These are phyloP conservation scores for Beris chalybata DNA, from an alignment of 2,888 invertebrate species.

Conservation along the genomic window DNA sequence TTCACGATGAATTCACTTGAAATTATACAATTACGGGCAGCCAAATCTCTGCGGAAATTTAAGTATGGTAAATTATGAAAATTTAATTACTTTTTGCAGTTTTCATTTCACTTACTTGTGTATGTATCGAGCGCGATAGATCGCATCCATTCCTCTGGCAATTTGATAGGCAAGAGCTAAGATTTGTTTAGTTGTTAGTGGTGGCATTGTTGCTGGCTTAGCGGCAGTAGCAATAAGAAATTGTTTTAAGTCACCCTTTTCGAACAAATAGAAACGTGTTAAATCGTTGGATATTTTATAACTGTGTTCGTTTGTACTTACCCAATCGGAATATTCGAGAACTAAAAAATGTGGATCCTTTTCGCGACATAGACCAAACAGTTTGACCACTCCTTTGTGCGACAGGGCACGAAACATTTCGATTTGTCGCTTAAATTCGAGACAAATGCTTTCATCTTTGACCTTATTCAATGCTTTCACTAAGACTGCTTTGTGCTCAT, in stretches of 20 bases:
- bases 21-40: slow-evolving; percentile 88
- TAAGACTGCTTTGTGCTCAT: slow-evolving; percentile 60
- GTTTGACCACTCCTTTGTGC: slow-evolving; percentile 77
- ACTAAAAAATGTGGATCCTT: slow-evolving; percentile 87
- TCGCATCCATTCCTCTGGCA: slow-evolving; percentile 78
- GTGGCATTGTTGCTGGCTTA: slow-evolving; percentile 58
- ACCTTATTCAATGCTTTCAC: slow-evolving; percentile 77
- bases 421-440: slow-evolving; percentile 86
- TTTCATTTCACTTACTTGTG: slow-evolving; percentile 64
- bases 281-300: slow-evolving; percentile 29
- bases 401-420: slow-evolving; percentile 83
- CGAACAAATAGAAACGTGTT: slow-evolving; percentile 15
- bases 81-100: neutral
- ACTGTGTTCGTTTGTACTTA: slow-evolving; percentile 53
- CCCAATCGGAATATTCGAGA: slow-evolving; percentile 92
- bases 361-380: slow-evolving; percentile 81
- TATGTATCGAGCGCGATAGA: slow-evolving; percentile 74
- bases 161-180: slow-evolving; percentile 73
- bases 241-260: slow-evolving; percentile 88
- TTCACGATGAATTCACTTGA: slow-evolving; percentile 78
- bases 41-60: slow-evolving; percentile 68
- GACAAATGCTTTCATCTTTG: slow-evolving; percentile 75
- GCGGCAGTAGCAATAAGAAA: slow-evolving; percentile 68
- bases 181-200: slow-evolving; percentile 69
- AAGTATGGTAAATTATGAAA: neutral